phyloP scores from a whole-genome alignment of 2,113 vertebrate species.

The Colius striatus region DNA sequence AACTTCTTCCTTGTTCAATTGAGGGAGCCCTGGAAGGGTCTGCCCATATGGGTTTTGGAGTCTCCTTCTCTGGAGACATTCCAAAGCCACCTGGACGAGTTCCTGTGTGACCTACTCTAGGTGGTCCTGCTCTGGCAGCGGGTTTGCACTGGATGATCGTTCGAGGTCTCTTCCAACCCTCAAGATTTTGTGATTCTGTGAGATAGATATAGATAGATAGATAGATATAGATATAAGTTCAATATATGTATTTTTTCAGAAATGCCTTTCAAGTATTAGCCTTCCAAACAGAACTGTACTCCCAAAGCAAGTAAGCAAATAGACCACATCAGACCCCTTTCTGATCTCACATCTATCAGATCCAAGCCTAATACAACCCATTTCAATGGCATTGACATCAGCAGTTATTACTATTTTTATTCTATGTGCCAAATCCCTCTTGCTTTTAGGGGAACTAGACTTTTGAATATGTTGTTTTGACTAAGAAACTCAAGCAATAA shows the following conservation, averaged over 20 bases:
- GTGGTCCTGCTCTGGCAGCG: too few relatives aligned
- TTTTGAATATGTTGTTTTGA: neutral
- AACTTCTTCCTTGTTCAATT: too few relatives aligned
- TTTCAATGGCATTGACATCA: neutral
- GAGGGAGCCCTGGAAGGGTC: too few relatives aligned
- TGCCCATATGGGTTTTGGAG: too few relatives aligned
- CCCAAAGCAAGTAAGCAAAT: neutral
- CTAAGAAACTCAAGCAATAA: neutral
- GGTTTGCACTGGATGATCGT: too few relatives aligned
- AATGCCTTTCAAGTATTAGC: neutral
- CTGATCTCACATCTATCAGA: neutral
- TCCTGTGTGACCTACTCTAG: too few relatives aligned
- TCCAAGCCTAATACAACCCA: neutral
- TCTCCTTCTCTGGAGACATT: too few relatives aligned
- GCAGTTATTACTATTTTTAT: neutral
- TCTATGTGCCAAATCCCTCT: neutral
- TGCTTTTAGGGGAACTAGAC: neutral
- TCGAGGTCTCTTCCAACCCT: too few relatives aligned
- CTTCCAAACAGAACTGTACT: neutral
- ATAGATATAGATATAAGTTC: neutral
- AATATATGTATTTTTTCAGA: neutral
- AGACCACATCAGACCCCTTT: neutral
- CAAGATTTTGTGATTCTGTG: too few relatives aligned
- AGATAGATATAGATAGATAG: neutral
- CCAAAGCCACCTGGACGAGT: too few relatives aligned